Evolutionary conservation across 2,113 vertebrate species (phyloP), one percentile per base, ranked within the genome.

Genomic region (Cervus canadensis): DNA sequence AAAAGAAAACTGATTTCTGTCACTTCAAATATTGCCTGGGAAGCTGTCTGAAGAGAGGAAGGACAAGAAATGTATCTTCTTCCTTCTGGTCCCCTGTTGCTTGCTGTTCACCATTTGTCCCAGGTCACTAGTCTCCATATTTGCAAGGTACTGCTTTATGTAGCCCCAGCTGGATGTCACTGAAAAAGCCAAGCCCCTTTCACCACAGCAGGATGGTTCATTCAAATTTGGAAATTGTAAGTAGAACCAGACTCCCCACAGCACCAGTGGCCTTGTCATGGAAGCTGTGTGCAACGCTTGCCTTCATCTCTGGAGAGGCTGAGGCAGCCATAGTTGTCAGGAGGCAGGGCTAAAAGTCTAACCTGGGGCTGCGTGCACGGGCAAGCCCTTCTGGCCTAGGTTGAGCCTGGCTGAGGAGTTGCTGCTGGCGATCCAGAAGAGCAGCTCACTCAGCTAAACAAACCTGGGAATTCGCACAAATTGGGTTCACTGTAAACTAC

Each of bases 351-450:
- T 19, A 26, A 28, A 15, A 3, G 13, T 16, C 25, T 36, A 19
- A 5, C 1, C 12, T 40, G 13, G 28, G 45, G 28, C n/a, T 86
- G 1, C 10, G 2, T 7, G 4, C 17, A 33, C 7, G 2, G 45
- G 45, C n/a, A 48, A n/a, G 33, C 33, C 25, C 7, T 14, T 62
- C 2, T 28, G 33, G 2, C 60, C 43, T 15, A 10, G 5, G 25
- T 0, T 9, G 45, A 40, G 21, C 43, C 50, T 76, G 13, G 11
- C 13, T 28, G n/a, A 54, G 5, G 7, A 23, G 1, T 16, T 50
- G 4, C 28, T 25, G 14, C 6, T 50, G 19, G 9, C 40, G 3
- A 28, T 43, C 36, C 6, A 33, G 40, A 16, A 17, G 19, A 59
- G 8, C 6, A 45, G 28, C 33, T 76, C 81, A 23, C 26, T 57